Base-by-base conservation (phyloP, 1,140 invertebrate genomes). In the Drosophila repletoides region DNA sequence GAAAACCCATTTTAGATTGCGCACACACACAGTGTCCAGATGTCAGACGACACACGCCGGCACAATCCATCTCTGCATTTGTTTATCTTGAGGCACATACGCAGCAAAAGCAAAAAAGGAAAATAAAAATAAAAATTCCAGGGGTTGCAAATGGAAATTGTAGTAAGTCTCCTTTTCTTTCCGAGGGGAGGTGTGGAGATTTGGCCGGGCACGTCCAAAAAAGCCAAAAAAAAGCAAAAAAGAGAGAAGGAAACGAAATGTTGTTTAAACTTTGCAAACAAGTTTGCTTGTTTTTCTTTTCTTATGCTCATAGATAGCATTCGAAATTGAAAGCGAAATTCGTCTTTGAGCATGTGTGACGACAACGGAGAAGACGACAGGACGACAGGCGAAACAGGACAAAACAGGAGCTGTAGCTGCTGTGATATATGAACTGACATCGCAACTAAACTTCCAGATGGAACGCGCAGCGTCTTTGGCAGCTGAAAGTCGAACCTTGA, bases 181-280 rank as follows among this genome's bases (percentile, higher is more conserved):
- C 19, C 10, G 14, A 17, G 22, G 45, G 24, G n/a, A 12, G n/a
- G 36, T 14, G 15, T 24, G 28, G 22, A 14, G 26, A 21, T 33
- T 28, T 29, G 31, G 53, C 41, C 12, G 33, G 55, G 71, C 76
- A 80, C 76, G 76, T 79, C 60, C 76, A 67, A 68, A 45, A 60
- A 68, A 76, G 55, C 53, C 56, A 75, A 7, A 33, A 46, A 46
- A 14, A 29, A 17, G 15, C 9, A 38, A 28, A 58, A 10, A 3
- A 14, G 29, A 22, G 33, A 49, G 17, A 12, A 49, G 33, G 17
- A 49, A 76, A 71, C 68, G 63, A 84, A 80, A 86, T 86, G 80
- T 86, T 86, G 75, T 84, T 84, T 84, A 84, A 84, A 84, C 80
- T 84, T 86, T 84, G 80, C 80, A 86, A 84, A 84, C 79, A 84